phyloP scores from a whole-genome alignment of 1,140 invertebrate genomes.

The Papilio helenus region DNA sequence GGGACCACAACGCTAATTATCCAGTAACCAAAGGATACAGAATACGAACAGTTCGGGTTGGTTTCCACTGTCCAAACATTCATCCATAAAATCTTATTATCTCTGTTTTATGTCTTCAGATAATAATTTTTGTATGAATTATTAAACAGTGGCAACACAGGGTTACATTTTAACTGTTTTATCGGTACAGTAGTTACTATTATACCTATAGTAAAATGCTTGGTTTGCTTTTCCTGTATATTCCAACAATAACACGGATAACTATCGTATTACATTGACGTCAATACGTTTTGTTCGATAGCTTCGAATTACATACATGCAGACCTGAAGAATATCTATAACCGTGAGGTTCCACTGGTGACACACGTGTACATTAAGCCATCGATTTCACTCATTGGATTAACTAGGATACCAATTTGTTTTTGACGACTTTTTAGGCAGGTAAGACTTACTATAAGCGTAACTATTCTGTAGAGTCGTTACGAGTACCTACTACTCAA shows the following conservation, averaged over 20 bases:
- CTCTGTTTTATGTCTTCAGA: too few species aligned
- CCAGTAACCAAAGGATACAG: neutral
- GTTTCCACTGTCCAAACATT: neutral
- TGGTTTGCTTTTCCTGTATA: neutral
- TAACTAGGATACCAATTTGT: neutral
- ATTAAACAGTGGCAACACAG: too few species aligned
- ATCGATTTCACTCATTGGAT: neutral
- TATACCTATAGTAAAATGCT: neutral
- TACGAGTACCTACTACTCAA: too few species aligned
- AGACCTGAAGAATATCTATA: neutral
- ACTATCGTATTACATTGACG: slow-evolving; percentile 9
- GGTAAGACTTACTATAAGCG: too few species aligned
- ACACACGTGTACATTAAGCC: neutral
- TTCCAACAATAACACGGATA: neutral
- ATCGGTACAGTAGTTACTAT: neutral
- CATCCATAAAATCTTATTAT: too few species aligned
- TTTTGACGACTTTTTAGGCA: neutral
- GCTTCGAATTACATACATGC: neutral
- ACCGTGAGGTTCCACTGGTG: neutral
- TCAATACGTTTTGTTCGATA: slow-evolving; percentile 7
- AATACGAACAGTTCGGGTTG: neutral
- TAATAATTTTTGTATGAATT: too few species aligned
- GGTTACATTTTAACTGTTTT: neutral
- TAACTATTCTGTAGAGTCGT: too few species aligned
- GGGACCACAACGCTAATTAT: slow-evolving; percentile 12